phyloP scores from a whole-genome alignment of 2,888 invertebrate genomes.

The Mythimna ferrago region DNA sequence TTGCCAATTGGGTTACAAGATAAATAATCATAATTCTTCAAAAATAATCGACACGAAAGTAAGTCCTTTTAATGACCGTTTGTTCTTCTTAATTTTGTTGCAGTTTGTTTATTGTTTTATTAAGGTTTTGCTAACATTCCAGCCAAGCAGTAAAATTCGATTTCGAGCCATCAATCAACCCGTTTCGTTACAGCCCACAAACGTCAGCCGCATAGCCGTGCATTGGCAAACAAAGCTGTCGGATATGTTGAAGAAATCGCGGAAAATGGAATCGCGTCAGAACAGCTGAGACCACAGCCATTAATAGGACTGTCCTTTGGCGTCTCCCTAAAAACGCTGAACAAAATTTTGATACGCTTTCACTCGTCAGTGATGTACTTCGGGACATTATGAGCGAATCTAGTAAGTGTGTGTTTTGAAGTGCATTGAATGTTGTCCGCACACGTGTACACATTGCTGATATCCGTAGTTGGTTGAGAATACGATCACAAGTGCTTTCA shows the following conservation, averaged over 20 bases:
- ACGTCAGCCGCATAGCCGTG: conserved; percentile 11
- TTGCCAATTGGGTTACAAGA: conserved; percentile 43
- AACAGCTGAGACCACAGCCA: neutral
- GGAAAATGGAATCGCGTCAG: neutral
- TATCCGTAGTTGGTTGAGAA: conserved; percentile 7
- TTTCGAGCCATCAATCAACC: conserved; percentile 19
- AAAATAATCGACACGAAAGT: conserved; percentile 22
- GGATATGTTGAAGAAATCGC: neutral
- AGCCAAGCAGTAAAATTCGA: conserved; percentile 2
- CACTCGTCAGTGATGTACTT: conserved; percentile 10
- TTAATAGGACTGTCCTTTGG: conserved; percentile 35
- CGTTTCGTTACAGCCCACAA: neutral
- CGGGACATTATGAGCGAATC: conserved; percentile 22
- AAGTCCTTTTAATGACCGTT: conserved; percentile 46
- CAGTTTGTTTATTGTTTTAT: neutral
- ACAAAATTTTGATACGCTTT: conserved; percentile 24
- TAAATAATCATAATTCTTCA: conserved; percentile 10
- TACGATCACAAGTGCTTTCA: conserved; percentile 56
- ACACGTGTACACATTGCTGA: conserved; percentile 34
- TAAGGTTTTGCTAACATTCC: neutral
- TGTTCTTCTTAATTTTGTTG: neutral
- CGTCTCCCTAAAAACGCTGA: conserved; percentile 4
- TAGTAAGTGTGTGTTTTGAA: conserved; percentile 20
- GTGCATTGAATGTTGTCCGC: conserved; percentile 30
- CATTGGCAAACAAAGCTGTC: conserved; percentile 7